Conservation (phyloP, 2,797 vertebrate genomes). For the Anabacerthia variegaticeps region DNA sequence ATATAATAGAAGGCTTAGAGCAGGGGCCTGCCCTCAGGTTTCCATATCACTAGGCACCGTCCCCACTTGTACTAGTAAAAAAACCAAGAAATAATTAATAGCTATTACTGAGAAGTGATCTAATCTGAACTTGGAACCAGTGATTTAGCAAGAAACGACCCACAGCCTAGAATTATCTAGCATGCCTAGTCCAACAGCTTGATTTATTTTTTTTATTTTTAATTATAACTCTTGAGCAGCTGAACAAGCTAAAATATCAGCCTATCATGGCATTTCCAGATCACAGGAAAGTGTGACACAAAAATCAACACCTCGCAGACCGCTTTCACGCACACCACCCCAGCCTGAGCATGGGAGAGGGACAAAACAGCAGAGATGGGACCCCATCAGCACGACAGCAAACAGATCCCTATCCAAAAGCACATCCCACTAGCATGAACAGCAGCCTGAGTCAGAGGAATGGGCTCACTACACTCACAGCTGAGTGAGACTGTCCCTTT, state of each 20-base stretch:
- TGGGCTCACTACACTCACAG: rapidly evolving
- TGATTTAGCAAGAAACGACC: not conserved
- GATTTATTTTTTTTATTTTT: not conserved
- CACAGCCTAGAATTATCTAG: constrained; percentile 7
- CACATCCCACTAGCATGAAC: not conserved
- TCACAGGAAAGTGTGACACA: not conserved
- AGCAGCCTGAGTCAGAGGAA: rapidly evolving
- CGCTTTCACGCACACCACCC: rapidly evolving
- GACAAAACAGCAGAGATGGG: not conserved
- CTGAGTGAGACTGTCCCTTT: not conserved
- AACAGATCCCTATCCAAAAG: not conserved
- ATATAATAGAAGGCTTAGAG: not conserved
- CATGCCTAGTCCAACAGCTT: not conserved
- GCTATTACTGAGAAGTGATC: not conserved
- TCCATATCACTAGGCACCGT: not conserved
- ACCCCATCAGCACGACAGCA: not conserved
- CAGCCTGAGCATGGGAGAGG: not conserved
- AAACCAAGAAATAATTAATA: not conserved
- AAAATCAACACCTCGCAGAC: not conserved
- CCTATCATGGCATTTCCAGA: not conserved
- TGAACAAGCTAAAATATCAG: not conserved
- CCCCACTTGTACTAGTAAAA: not conserved
- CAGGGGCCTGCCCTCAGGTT: not conserved
- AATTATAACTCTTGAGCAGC: not conserved
- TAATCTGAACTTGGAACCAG: not conserved